Evolutionary conservation across 2,113 vertebrate species (phyloP).

Genomic region (Rhinogobius similis): DNA sequence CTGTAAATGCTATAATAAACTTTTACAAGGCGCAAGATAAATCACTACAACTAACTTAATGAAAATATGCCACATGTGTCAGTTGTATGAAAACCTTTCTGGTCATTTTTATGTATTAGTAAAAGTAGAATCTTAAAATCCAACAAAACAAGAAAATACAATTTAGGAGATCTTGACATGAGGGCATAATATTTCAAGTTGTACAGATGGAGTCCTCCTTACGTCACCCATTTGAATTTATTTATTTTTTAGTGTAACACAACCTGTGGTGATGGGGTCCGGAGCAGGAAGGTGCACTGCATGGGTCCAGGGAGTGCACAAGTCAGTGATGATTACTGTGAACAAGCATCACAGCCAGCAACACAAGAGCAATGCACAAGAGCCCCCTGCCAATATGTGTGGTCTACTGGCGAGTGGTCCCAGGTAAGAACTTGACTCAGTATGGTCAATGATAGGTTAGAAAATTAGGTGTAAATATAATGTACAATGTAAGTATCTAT

Average conservation of each 20-base stretch:
- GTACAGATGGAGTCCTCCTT: constrained; percentile 62
- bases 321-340: constrained; percentile 82
- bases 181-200: constrained; percentile 21
- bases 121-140: neutral
- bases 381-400: constrained; percentile 78
- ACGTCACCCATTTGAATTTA: neutral
- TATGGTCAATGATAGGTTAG: too few species aligned
- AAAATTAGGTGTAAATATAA: too few species aligned
- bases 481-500: too few species aligned
- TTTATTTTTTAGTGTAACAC: constrained; percentile 77
- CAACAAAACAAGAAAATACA: constrained; percentile 1
- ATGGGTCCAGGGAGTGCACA: constrained; percentile 62
- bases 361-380: constrained; percentile 73
- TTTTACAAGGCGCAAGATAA: constrained; percentile 3
- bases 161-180: constrained; percentile 21
- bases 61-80: constrained; percentile 26
- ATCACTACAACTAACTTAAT: constrained; percentile 8
- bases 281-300: constrained; percentile 79
- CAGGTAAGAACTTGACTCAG: constrained; percentile 76
- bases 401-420: constrained; percentile 83
- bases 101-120: constrained; percentile 1
- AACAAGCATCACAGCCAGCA: constrained; percentile 72
- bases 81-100: constrained; percentile 3
- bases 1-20: constrained; percentile 36
- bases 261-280: constrained; percentile 78